Evolutionary conservation across 2,888 invertebrate species (phyloP).

Genomic region (Drosophila trichaetosa): DNA sequence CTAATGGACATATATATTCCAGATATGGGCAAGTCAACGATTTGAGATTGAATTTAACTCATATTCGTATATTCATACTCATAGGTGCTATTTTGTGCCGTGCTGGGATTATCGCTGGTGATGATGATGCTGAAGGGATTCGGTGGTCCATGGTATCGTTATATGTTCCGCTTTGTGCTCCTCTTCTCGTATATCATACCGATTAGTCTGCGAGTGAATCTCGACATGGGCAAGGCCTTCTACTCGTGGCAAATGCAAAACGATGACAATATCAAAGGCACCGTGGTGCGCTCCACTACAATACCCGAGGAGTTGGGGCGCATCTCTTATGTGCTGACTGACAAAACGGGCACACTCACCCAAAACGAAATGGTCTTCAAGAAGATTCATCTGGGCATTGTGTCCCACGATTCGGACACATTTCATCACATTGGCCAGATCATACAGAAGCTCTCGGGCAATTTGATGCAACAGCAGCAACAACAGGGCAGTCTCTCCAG

Average conservation of each 20-base stretch:
- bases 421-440: slow-evolving; percentile 84
- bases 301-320: slow-evolving; percentile 99
- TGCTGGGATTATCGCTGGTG: slow-evolving; percentile 94
- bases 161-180: slow-evolving; percentile 97
- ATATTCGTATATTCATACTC: not conserved
- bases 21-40: not conserved
- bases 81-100: slow-evolving; percentile 94
- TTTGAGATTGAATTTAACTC: not conserved
- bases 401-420: slow-evolving; percentile 92
- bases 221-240: slow-evolving; percentile 99
- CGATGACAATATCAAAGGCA: slow-evolving; percentile 96
- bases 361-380: slow-evolving; percentile 99
- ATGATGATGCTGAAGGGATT: slow-evolving; percentile 99
- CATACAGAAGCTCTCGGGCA: slow-evolving; percentile 80
- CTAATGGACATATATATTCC: not conserved
- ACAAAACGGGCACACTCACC: slow-evolving; percentile 99
- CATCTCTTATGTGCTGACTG: slow-evolving; percentile 97
- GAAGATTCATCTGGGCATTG: slow-evolving; percentile 96
- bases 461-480: slow-evolving; percentile 75
- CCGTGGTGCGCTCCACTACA: slow-evolving; percentile 98
- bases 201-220: slow-evolving; percentile 98
- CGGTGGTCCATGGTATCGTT: slow-evolving; percentile 97
- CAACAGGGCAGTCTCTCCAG: slow-evolving; percentile 67
- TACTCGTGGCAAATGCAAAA: slow-evolving; percentile 98
- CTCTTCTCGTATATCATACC: slow-evolving; percentile 99